Evolutionary conservation across 1,140 invertebrate species (phyloP), one percentile per base, ranked within the genome.

Genomic region (Danaus plexippus): DNA sequence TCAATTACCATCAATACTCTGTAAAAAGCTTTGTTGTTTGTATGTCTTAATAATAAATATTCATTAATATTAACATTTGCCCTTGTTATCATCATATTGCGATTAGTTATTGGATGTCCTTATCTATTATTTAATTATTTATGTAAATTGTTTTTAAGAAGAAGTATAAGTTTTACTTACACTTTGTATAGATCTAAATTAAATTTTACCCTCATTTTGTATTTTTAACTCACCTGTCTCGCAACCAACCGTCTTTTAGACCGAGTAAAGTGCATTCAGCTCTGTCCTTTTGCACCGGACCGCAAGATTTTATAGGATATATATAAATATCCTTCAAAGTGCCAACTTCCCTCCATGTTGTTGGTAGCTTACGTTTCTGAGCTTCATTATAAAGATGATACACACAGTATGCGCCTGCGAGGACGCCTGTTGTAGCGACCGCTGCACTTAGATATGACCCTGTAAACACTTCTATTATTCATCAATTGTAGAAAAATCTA

Each of bases 261-360:
- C 90, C 90, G 5, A 90, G 61, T 9, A 58, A 51, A 2, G 84
- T 86, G 59, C 87, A 89, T 63, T 89, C 88, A 48, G 88, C 87
- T 40, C 68, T 64, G 10, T 70, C 80, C 49, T 87, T 54, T 3
- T 79, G 61, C 9, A 89, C 58, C 0, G 85, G 59, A 0, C 81
- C 89, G 8, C 89, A 83, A 0, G 89, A 90, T 66, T 90, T 90
- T 0, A 90, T 77, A 0, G 90, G 90, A 54, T 88, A 90, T 1
- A 73, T 71, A 10, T 88, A 71, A 2, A 90, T 57, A 43, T 89
- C 78, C 54, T 87, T 88, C 1, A 90, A 67, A 60, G 87, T 88
- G 0, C 90, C 89, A 9, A 90, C 87, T 69, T 88, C 57, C 6
- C 54, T 66, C 83, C 83, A 86, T 51, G 71, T 54, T 46, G 64